These are phyloP conservation scores for Digitonthophagus gazella DNA, from an alignment of 2,888 invertebrate genomes.

Conservation along the genomic window DNA sequence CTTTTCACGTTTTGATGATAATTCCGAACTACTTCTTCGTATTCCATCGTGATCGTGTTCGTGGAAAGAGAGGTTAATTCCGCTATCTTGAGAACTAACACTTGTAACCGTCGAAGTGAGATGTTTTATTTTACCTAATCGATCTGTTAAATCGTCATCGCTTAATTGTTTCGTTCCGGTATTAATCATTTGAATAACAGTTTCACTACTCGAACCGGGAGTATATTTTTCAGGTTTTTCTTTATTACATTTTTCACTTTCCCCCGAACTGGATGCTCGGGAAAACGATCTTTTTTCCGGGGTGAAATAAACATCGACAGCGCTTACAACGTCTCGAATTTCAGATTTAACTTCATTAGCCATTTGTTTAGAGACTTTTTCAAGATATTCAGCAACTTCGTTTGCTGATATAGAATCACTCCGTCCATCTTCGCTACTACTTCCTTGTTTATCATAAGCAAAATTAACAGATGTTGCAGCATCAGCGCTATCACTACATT, in stretches of 20 bases:
- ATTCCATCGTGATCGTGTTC: conserved; percentile 49
- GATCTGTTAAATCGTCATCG: conserved; percentile 55
- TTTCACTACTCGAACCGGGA: conserved; percentile 47
- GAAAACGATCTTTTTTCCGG: conserved; percentile 46
- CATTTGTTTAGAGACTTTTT: conserved; percentile 76
- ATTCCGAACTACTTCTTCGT: conserved; percentile 46
- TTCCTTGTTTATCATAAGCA: conserved; percentile 45
- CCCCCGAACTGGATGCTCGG: conserved; percentile 42
- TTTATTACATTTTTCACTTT: conserved; percentile 38
- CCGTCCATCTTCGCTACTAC: conserved; percentile 61
- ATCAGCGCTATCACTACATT: conserved; percentile 64
- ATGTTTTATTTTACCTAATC: conserved; percentile 56
- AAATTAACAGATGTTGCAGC: conserved; percentile 42
- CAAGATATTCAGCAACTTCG: conserved; percentile 74
- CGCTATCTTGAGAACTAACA: conserved; percentile 74
- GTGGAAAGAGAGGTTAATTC: conserved; percentile 71
- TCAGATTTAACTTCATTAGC: conserved; percentile 77
- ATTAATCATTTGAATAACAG: conserved; percentile 48
- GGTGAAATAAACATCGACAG: conserved; percentile 62
- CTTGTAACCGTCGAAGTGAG: conserved; percentile 67
- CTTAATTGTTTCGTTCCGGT: conserved; percentile 58
- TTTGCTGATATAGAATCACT: conserved; percentile 71
- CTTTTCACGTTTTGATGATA: conserved; percentile 41
- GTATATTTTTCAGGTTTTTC: conserved; percentile 40
- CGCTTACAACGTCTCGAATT: conserved; percentile 70